phyloP scores from a whole-genome alignment of 2,113 vertebrate genomes.

The Anser cygnoides region DNA sequence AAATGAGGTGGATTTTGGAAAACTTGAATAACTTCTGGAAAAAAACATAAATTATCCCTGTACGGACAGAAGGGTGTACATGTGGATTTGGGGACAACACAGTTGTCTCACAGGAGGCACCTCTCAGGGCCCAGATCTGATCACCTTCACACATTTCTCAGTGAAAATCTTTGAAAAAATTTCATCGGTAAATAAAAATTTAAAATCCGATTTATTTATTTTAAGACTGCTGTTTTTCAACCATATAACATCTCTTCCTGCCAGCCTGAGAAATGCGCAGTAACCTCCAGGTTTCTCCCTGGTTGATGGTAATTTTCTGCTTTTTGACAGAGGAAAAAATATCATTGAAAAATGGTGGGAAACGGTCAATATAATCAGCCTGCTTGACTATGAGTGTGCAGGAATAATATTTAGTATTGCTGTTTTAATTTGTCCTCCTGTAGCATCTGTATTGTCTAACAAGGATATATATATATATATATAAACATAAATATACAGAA shows the following conservation, averaged over 20 bases:
- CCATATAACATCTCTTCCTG: not conserved
- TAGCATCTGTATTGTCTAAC: not conserved
- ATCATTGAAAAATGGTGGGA: not conserved
- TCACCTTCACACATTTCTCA: not conserved
- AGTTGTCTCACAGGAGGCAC: not conserved
- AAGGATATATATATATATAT: not conserved
- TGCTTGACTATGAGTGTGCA: not conserved
- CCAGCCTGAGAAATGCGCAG: not conserved
- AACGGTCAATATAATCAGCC: not conserved
- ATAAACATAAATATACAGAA: not conserved
- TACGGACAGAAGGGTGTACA: not conserved
- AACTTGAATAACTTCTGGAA: not conserved
- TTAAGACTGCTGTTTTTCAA: not conserved
- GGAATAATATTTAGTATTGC: not conserved
- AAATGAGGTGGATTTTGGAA: not conserved
- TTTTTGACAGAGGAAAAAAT: not conserved
- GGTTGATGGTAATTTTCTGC: not conserved
- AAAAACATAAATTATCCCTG: not conserved
- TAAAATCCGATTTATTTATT: fast-evolving
- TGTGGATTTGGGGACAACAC: not conserved
- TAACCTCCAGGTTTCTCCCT: not conserved
- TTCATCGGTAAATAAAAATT: not conserved
- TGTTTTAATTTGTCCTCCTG: not conserved
- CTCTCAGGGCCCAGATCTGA: fast-evolving
- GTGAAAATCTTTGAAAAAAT: fast-evolving